These are phyloP conservation scores for Drosophila quinaria DNA, from an alignment of 2,888 invertebrate species.

Conservation along the genomic window DNA sequence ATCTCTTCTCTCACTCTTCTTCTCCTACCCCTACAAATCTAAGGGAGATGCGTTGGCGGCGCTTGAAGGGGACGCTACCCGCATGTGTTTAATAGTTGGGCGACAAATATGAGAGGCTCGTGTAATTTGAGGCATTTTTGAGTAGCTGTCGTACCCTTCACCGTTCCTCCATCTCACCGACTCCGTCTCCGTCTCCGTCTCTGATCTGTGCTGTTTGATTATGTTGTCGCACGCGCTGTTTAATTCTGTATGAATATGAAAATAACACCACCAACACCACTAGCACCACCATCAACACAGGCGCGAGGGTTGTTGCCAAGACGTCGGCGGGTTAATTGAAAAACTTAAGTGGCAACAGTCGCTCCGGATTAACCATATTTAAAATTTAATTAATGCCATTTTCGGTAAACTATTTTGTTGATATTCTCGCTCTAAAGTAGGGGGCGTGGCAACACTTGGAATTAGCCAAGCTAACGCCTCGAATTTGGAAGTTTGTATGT, in stretches of 20 bases:
- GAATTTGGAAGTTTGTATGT: conserved; percentile 3
- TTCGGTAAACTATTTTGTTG: conserved; percentile 65
- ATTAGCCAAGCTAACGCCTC: background rate
- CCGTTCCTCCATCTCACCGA: background rate
- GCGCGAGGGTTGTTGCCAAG: conserved; percentile 52
- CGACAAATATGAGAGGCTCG: conserved; percentile 58
- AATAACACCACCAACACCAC: conserved; percentile 45
- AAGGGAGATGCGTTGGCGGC: background rate
- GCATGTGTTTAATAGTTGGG: conserved; percentile 73
- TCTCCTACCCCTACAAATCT: background rate
- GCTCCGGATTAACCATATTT: conserved; percentile 82
- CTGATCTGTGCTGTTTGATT: conserved; percentile 77
- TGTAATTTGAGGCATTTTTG: conserved; percentile 75
- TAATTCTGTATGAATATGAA: conserved; percentile 81
- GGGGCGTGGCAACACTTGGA: conserved; percentile 21
- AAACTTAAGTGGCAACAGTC: conserved; percentile 83
- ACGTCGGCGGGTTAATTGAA: conserved; percentile 80
- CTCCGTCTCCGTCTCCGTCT: conserved; percentile 7
- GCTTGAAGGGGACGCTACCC: conserved; percentile 39
- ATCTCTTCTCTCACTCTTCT: background rate
- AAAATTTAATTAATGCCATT: conserved; percentile 80
- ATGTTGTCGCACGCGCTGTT: conserved; percentile 84
- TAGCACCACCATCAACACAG: background rate
- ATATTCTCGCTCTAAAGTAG: conserved; percentile 19
- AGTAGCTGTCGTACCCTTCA: conserved; percentile 34